Base-by-base conservation (phyloP, 2,888 invertebrate genomes). In the Congeria kusceri region DNA sequence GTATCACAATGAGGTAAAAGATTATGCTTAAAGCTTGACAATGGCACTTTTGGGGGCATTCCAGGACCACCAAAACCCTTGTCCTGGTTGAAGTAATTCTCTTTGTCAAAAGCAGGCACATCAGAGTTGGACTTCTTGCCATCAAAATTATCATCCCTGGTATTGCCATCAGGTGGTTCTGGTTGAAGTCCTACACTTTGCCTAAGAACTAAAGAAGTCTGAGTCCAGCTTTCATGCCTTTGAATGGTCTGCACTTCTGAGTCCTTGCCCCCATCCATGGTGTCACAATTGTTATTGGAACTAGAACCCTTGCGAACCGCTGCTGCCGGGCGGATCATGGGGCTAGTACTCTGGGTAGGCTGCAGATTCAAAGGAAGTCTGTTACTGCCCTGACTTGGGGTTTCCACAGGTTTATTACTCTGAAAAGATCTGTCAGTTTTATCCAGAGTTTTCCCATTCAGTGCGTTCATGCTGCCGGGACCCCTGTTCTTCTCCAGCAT, bases 11-110 rank as follows among this genome's bases (percentile, higher is more conserved):
- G 57, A 59, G 77, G 78, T 39, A 84, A 62, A 15, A 84, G 67
- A 74, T 80, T 73, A 57, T 84, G 80, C 23, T 73, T 76, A 62
- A 84, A 86, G 61, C 79, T 84, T 59, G 82, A 63, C 7, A 82
- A 49, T 28, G 80, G 79, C 28, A 78, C 27, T 47, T 77, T 63
- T 3, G 76, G 76, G 2, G 69, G 69, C 23, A 69, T 57, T 7
- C 53, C 61, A 0, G 69, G 44, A 18, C 46, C 29, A 25, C 32
- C 59, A 3, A 53, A 39, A 20, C 28, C 28, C 32, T 57, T 63
- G 13, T 56, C 62, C 20, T 46, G 28, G 20, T 61, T 25, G 0
- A 15, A 11, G 44, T 66, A 5, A 39, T 66, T 56, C 5, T 57
- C 58, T 7, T 65, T 44, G 49, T 20, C 46, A 25, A 15, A n/a